Evolutionary conservation across 2,888 invertebrate species (phyloP), one percentile per base, ranked within the genome.

Genomic region (Trissolcus brochymenae): DNA sequence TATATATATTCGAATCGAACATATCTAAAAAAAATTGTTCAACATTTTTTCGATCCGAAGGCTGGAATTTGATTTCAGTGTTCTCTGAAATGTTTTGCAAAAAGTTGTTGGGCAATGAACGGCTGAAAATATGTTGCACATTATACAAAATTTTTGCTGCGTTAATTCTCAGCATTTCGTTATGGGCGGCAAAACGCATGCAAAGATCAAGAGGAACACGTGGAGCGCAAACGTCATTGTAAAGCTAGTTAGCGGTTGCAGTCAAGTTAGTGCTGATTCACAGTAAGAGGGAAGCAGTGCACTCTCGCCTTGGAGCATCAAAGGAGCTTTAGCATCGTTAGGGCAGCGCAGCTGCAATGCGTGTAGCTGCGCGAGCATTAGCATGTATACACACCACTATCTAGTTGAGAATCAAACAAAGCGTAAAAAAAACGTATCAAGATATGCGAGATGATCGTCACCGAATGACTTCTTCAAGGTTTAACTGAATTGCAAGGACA

Each of bases 211-310:
- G n/a, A n/a, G 68, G 46, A 61, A 35, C 56, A 57, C 76, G 79
- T 54, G 61, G 68, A 55, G 74, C 73, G 66, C 68, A 79, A 75
- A 65, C 66, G 72, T 68, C 54, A 70, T 73, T 79, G 79, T 80
- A 76, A 82, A 80, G 79, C 75, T 80, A 81, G 82, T 84, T 84
- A 81, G 83, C 76, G 81, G 81, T 80, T 81, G 75, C 77, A 81
- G 76, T 74, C 57, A 78, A 59, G 79, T 78, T 73, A 64, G 79
- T 80, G 84, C 85, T 82, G 83, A 85, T 84, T 84, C 82, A 78
- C 78, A 81, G 80, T 78, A 35, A 35, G 73, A 80, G 78, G 62
- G 79, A 82, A 75, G 80, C 65, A 78, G 74, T 76, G 74, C 70
- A 70, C 68, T 68, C 79, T 80, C 62, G 71, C 70, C 67, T 62